These are phyloP conservation scores for Agrotis puta DNA, from an alignment of 2,888 invertebrate species.

Conservation along the genomic window DNA sequence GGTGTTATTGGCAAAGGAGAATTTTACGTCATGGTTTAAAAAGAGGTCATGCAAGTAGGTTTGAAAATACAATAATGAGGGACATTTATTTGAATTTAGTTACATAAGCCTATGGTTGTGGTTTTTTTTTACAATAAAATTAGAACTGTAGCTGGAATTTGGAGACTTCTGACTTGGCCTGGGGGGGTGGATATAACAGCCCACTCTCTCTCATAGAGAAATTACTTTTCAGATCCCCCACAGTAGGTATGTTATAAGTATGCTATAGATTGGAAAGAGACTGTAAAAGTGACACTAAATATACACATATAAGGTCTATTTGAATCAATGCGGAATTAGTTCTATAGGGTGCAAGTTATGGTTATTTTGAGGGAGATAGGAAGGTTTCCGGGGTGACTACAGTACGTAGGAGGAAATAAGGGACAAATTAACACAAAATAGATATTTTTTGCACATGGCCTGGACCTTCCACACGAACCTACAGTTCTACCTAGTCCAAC, in stretches of 20 bases:
- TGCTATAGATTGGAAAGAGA: too few species aligned
- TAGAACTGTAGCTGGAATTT: too few species aligned
- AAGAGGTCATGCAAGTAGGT: background rate
- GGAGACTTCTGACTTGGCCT: too few species aligned
- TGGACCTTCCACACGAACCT: conserved; percentile 52
- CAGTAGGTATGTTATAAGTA: too few species aligned
- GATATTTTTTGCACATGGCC: conserved; percentile 59
- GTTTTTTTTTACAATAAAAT: background rate
- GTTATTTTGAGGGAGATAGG: background rate
- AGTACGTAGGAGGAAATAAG: background rate
- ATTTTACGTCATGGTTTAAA: background rate
- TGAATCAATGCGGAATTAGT: too few species aligned
- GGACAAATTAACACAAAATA: background rate
- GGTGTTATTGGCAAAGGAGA: background rate
- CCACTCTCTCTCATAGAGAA: too few species aligned
- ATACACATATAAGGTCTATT: too few species aligned
- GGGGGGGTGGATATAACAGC: too few species aligned
- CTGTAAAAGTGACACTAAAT: too few species aligned
- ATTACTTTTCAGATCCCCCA: too few species aligned
- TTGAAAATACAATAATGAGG: background rate
- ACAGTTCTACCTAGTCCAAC: conserved; percentile 67
- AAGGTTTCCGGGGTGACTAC: too few species aligned
- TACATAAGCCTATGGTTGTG: too few species aligned
- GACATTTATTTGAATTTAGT: background rate
- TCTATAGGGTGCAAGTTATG: background rate